Conservation (phyloP, 1,140 invertebrate genomes). For the Scaptomyza montana region DNA sequence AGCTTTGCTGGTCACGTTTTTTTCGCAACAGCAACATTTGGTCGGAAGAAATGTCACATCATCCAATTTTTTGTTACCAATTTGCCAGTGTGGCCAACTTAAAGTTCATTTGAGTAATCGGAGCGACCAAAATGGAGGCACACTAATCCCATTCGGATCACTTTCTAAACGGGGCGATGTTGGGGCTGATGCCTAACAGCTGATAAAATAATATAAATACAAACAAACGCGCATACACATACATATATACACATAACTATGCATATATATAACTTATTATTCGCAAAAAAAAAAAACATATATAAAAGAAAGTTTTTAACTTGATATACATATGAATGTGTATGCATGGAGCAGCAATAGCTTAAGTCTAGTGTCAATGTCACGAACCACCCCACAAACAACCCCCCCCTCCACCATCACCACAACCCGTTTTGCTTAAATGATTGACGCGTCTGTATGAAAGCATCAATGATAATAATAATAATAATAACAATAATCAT, state of each 20-base stretch:
- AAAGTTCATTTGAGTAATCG: constrained; percentile 44
- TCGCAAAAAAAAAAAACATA: constrained; percentile 17
- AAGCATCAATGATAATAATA: constrained; percentile 67
- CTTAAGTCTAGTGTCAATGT: constrained; percentile 70
- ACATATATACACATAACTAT: constrained; percentile 11
- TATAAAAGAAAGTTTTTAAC: constrained; percentile 71
- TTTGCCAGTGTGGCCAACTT: neutral
- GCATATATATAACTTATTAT: too few relatives aligned
- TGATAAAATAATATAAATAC: constrained; percentile 34
- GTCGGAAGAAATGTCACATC: constrained; percentile 59
- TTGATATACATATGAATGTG: constrained; percentile 16
- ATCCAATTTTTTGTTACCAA: constrained; percentile 25
- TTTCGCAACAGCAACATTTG: constrained; percentile 9
- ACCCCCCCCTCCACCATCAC: too few relatives aligned
- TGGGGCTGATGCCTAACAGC: constrained; percentile 6
- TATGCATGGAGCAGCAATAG: constrained; percentile 1
- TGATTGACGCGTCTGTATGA: constrained; percentile 56
- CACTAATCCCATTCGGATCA: constrained; percentile 70
- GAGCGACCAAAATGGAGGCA: constrained; percentile 9
- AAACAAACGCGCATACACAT: constrained; percentile 13
- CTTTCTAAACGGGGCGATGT: constrained; percentile 55
- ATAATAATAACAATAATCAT: constrained; percentile 58
- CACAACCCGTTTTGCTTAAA: constrained; percentile 45
- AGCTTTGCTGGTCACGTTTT: constrained; percentile 18
- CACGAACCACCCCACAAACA: constrained; percentile 40